phyloP scores from a whole-genome alignment of 30 jellyfish, hydroid and myxozoan species.

The Pseudorhiza aurosa region DNA sequence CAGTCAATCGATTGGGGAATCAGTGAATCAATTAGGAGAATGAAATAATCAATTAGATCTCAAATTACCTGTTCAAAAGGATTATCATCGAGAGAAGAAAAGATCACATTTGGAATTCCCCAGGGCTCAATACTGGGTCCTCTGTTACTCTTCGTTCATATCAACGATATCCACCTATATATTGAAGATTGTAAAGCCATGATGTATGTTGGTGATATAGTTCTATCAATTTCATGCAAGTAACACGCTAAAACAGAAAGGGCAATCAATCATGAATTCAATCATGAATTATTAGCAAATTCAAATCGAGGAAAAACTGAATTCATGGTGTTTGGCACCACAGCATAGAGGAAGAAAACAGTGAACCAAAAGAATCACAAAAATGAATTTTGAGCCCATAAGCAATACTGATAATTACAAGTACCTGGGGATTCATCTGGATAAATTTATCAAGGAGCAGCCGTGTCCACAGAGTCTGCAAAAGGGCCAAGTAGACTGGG shows the following conservation, averaged over 20 bases:
- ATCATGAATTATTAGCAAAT: background rate
- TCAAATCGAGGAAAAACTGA: too few species aligned
- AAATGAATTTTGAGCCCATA: constrained; percentile 23
- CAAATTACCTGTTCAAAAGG: too few species aligned
- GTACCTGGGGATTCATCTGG: constrained; percentile 30
- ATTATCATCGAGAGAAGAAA: too few species aligned
- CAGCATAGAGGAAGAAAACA: constrained; percentile 20
- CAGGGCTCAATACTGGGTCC: too few species aligned
- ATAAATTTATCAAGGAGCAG: constrained; percentile 32
- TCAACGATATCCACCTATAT: constrained; percentile 2
- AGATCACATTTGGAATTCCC: too few species aligned
- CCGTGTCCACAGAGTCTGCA: constrained; percentile 30
- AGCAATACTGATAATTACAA: constrained; percentile 35
- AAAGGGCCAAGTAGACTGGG: constrained; percentile 53
- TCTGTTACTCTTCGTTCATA: too few species aligned
- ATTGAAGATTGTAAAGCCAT: constrained; percentile 18
- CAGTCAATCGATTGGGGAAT: too few species aligned
- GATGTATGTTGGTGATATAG: background rate
- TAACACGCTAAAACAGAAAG: constrained; percentile 13
- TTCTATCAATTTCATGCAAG: constrained; percentile 7
- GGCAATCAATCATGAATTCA: constrained; percentile 14
- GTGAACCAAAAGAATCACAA: constrained; percentile 12
- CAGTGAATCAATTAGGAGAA: too few species aligned
- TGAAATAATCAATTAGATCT: too few species aligned
- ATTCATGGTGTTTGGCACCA: too few species aligned